These are phyloP conservation scores for Apamea epomidion DNA, from an alignment of 2,888 invertebrate genomes.

Conservation along the genomic window DNA sequence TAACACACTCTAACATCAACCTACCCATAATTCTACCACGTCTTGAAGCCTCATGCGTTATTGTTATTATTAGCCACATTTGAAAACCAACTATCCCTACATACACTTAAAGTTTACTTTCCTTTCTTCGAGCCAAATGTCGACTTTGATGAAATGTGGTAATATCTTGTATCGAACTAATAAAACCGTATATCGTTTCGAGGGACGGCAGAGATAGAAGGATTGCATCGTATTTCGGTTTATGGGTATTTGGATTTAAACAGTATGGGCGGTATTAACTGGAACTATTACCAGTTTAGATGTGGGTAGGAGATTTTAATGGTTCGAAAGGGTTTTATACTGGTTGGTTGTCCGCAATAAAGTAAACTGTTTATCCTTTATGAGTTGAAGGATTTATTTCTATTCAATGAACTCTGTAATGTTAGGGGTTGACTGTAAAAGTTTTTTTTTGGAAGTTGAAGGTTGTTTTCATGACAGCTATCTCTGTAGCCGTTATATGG, in stretches of 20 bases:
- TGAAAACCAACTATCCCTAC: constrained; percentile 17
- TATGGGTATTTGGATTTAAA: constrained; percentile 41
- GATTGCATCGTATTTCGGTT: constrained; percentile 51
- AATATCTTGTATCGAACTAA: constrained; percentile 55
- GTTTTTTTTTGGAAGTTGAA: too few species aligned
- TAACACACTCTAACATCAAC: constrained; percentile 18
- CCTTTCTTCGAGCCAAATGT: not conserved
- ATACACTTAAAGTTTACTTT: constrained; percentile 29
- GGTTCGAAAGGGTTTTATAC: constrained; percentile 17
- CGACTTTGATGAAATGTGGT: constrained; percentile 54
- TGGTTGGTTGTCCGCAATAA: constrained; percentile 9
- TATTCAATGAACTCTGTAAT: constrained; percentile 21
- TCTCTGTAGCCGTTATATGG: too few species aligned
- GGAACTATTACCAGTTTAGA: constrained; percentile 38
- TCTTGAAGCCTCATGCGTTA: constrained; percentile 52
- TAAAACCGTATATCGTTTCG: constrained; percentile 43
- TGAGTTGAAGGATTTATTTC: constrained; percentile 25
- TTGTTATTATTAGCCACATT: constrained; percentile 6
- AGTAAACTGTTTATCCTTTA: constrained; percentile 26
- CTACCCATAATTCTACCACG: constrained; percentile 31
- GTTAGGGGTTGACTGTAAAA: not conserved
- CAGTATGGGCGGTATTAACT: constrained; percentile 41
- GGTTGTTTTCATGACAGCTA: too few species aligned
- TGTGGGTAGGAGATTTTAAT: constrained; percentile 39
- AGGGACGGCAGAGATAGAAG: constrained; percentile 39